Conservation (phyloP, 2,113 vertebrate genomes). For the Thymallus thymallus region DNA sequence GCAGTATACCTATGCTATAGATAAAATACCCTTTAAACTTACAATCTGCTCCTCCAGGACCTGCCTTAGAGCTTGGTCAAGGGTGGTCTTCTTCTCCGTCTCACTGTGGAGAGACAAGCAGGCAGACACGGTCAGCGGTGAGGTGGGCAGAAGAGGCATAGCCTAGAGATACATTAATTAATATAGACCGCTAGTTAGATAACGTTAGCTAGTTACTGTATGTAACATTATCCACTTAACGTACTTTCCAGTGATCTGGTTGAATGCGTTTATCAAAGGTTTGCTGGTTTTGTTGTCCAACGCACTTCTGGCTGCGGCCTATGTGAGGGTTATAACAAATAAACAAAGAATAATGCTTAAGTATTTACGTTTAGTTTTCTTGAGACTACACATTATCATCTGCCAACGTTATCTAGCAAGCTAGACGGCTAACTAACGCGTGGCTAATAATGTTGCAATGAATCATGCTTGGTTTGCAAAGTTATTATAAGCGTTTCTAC, state of each 20-base stretch:
- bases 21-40: constrained; percentile 53
- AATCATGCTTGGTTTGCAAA: too few relatives aligned
- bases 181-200: not conserved
- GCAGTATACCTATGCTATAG: not conserved
- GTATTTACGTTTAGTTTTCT: not conserved
- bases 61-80: constrained; percentile 91
- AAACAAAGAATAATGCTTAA: not conserved
- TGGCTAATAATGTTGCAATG: not conserved
- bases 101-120: constrained; percentile 78
- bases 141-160: not conserved
- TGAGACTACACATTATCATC: too few relatives aligned
- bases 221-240: constrained; percentile 22
- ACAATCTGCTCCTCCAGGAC: constrained; percentile 95
- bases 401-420: not conserved
- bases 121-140: not conserved
- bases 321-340: constrained; percentile 22
- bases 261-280: constrained; percentile 79
- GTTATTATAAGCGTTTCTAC: too few relatives aligned
- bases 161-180: not conserved
- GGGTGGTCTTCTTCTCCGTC: constrained; percentile 92
- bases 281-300: constrained; percentile 82
- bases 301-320: constrained; percentile 85
- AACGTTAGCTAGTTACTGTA: too few relatives aligned
- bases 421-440: not conserved
- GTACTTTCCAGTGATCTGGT: constrained; percentile 90